Percentiles rank a stretch among this genome's conserved stretches.
phyloP scores from a whole-genome alignment of 1,140 invertebrate genomes.

The Steinernema feltiae region DNA sequence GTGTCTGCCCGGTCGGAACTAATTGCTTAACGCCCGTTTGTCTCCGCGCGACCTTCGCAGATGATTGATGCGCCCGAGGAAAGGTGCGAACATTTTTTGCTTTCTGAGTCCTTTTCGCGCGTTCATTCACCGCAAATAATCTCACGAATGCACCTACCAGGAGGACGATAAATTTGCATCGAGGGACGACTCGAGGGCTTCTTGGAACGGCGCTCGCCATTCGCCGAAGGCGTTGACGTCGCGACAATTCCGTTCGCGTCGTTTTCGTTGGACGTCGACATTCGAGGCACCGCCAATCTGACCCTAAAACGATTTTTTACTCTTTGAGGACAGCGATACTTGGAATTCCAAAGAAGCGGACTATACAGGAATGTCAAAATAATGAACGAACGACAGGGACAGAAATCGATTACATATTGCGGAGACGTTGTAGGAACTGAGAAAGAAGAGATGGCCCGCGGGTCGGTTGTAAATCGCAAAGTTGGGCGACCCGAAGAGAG shows the following conservation, averaged over 20 bases:
- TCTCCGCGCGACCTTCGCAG: not conserved
- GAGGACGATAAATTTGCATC: not conserved
- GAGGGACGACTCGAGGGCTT: not conserved
- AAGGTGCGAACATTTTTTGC: conserved; percentile 9
- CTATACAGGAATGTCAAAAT: too few relatives aligned
- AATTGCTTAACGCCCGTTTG: not conserved
- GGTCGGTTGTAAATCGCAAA: too few relatives aligned
- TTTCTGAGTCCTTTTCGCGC: not conserved
- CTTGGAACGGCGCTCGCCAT: not conserved
- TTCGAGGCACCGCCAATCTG: not conserved
- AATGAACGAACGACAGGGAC: too few relatives aligned
- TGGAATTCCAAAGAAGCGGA: too few relatives aligned
- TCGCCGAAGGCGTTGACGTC: not conserved
- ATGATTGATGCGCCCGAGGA: not conserved
- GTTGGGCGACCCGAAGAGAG: not conserved
- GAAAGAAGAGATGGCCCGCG: too few relatives aligned
- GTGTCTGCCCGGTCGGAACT: not conserved
- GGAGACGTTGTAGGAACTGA: too few relatives aligned
- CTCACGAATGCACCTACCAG: not conserved
- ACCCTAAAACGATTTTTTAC: not conserved
- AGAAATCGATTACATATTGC: too few relatives aligned
- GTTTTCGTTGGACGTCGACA: not conserved
- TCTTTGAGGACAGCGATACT: not conserved
- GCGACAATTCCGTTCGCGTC: not conserved
- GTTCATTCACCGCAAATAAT: not conserved